Percentiles rank a stretch among this genome's conserved stretches.
phyloP scores from a whole-genome alignment of 2,888 invertebrate species.

The Xiphydria camelus region DNA sequence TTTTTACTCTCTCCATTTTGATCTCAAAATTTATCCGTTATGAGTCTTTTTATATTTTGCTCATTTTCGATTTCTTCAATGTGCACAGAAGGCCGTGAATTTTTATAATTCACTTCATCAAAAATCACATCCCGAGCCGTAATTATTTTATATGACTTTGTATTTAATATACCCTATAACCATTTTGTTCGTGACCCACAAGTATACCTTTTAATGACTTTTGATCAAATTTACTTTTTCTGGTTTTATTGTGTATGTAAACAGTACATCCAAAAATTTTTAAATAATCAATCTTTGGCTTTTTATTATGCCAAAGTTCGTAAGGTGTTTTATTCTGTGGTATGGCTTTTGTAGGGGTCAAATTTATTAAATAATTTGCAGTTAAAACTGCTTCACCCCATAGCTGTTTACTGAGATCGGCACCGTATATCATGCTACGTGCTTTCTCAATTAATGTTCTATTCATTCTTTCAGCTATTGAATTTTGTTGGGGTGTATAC shows the following conservation, averaged over 20 bases:
- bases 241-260: slow-evolving; percentile 11
- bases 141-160: slow-evolving; percentile 6
- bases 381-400: too few species aligned
- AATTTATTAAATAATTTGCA: too few species aligned
- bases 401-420: too few species aligned
- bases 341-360: slow-evolving; percentile 8
- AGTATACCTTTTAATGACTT: slow-evolving; percentile 13
- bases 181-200: too few species aligned
- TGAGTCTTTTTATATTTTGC: too few species aligned
- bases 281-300: slow-evolving; percentile 13
- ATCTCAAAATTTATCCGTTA: too few species aligned
- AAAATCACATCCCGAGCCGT: slow-evolving; percentile 14
- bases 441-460: slow-evolving; percentile 1
- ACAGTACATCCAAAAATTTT: slow-evolving; percentile 15
- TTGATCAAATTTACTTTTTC: slow-evolving; percentile 16
- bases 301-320: slow-evolving; percentile 18
- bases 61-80: too few species aligned
- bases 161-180: slow-evolving; percentile 14
- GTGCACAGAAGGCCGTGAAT: too few species aligned
- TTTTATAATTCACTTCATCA: too few species aligned
- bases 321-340: slow-evolving; percentile 14
- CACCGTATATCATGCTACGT: too few species aligned
- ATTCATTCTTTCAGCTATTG: too few species aligned
- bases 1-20: too few species aligned
- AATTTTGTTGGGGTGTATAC: slow-evolving; percentile 2